These are phyloP conservation scores for Silurus glanis DNA, from an alignment of 2,113 vertebrate genomes.

Conservation along the genomic window DNA sequence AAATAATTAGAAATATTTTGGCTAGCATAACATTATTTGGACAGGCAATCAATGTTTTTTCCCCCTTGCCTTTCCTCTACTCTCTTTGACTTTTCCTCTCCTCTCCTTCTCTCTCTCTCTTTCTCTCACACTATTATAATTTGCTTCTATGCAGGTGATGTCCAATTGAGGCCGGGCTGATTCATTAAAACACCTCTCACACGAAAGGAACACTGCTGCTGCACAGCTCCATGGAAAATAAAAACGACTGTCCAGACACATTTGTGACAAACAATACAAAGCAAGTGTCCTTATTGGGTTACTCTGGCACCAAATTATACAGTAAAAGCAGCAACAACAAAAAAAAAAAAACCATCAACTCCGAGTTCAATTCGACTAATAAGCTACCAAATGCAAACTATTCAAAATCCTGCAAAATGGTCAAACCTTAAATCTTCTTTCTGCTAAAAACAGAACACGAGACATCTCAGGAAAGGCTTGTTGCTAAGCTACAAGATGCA, in stretches of 20 bases:
- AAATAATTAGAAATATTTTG: conserved; percentile 73
- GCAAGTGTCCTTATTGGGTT: conserved; percentile 12
- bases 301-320: not conserved
- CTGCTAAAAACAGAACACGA: conserved; percentile 47
- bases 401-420: conserved; percentile 31
- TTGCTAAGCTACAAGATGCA: conserved; percentile 61
- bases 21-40: conserved; percentile 64
- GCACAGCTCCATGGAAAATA: not conserved
- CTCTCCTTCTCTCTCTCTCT: conserved; percentile 14
- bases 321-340: not conserved
- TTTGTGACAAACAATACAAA: not conserved
- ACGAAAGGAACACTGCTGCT: not conserved
- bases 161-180: conserved; percentile 23
- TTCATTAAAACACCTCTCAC: conserved; percentile 48
- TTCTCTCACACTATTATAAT: conserved; percentile 46
- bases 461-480: conserved; percentile 48
- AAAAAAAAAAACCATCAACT: not conserved
- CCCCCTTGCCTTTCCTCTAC: conserved; percentile 29
- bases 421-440: conserved; percentile 36
- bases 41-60: conserved; percentile 58
- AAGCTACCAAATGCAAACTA: conserved; percentile 18
- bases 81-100: not conserved
- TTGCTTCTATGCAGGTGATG: conserved; percentile 47
- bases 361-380: conserved; percentile 15
- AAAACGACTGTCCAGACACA: conserved; percentile 25